Evolutionary conservation across 2,888 invertebrate species (phyloP), one percentile per base, ranked within the genome.

Genomic region (Scaptomyza tumidula): DNA sequence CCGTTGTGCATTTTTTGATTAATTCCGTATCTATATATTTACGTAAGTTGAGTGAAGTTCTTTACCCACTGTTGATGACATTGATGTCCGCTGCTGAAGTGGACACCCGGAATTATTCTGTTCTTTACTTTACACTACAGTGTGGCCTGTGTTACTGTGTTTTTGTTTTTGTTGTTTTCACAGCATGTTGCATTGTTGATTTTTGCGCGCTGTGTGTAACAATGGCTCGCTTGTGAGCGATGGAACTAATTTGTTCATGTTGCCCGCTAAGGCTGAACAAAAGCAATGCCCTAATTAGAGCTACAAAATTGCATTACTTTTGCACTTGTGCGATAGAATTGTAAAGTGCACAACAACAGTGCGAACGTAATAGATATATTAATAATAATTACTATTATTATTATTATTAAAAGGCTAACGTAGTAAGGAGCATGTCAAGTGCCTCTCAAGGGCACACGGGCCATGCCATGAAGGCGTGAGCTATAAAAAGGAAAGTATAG

Each of bases 21-120:
- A 83, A 80, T 86, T 71, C 65, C 84, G 54, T 78, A 71, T 67
- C 69, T 69, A 76, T 72, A 83, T 83, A 85, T 88, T 85, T 86
- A 63, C 78, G 73, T 73, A 77, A 77, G 67, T 75, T 68, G 73
- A 69, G 57, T 55, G 55, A 83, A 78, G 76, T 39, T 39, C 14
- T 14, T 86, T 54, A 54, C 50, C 60, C 33, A 54, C 68, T 9
- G 65, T 56, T 64, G 70, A 50, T 62, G 62, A 71, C 52, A 61
- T 62, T 60, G 67, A 35, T 49, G 67, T 39, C 43, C 85, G 63
- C 66, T 69, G 39, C 53, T 52, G 24, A 41, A 57, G 49, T 43
- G 33, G 44, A 6, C 11, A 24, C 52, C 48, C 44, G 44, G 54
- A 49, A 52, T 13, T 43, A 13, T 43, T 61, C 10, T 53, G 24